phyloP scores from a whole-genome alignment of 1,140 invertebrate genomes.

The Lasaia peninsularis region DNA sequence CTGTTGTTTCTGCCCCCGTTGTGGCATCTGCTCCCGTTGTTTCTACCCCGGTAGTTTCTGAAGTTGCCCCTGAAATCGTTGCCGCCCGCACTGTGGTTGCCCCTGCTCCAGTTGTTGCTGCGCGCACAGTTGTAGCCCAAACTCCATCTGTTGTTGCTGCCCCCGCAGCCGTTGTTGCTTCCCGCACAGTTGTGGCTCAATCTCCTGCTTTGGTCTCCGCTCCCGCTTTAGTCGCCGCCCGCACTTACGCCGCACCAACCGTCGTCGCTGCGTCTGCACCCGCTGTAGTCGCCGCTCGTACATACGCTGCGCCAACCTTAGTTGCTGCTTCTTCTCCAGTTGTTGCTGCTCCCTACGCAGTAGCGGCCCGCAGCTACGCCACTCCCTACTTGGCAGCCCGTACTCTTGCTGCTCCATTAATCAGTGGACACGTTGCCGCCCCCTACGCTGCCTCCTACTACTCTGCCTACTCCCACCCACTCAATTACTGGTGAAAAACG shows the following conservation, averaged over 20 bases:
- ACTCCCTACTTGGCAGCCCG: constrained; percentile 17
- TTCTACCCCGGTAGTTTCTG: constrained; percentile 1
- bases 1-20: constrained; percentile 24
- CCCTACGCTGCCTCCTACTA: constrained; percentile 9
- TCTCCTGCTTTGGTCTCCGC: constrained; percentile 20
- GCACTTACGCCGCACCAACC: constrained; percentile 22
- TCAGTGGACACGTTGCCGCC: background rate
- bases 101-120: constrained; percentile 35
- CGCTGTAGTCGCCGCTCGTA: constrained; percentile 25
- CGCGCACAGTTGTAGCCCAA: constrained; percentile 43
- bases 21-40: constrained; percentile 16
- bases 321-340: constrained; percentile 24
- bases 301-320: constrained; percentile 22
- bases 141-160: constrained; percentile 25
- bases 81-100: constrained; percentile 8
- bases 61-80: background rate
- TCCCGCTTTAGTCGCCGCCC: constrained; percentile 27
- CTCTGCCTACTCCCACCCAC: constrained; percentile 3
- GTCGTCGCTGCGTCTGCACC: constrained; percentile 25
- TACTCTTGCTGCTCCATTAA: background rate
- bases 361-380: constrained; percentile 20
- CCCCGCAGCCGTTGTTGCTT: constrained; percentile 12
- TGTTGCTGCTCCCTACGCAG: constrained; percentile 16
- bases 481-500: constrained; percentile 19
- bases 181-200: constrained; percentile 23